Percentiles rank a stretch among this genome's conserved stretches.
Evolutionary conservation across 2,888 invertebrate species (phyloP).

Genomic region (Tortricodes alternella): DNA sequence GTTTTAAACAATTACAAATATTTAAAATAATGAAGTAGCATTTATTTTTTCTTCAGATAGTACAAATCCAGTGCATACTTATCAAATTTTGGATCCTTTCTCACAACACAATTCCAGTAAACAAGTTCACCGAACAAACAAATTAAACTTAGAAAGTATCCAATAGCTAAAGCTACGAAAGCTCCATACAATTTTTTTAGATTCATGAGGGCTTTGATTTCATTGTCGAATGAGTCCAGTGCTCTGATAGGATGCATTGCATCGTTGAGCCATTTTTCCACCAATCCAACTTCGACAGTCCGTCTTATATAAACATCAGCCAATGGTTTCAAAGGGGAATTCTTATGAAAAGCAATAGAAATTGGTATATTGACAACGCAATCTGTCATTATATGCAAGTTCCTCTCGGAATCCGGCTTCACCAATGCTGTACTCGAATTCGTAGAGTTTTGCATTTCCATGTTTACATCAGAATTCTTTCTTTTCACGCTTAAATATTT

Average conservation of each 20-base stretch:
- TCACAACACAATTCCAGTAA: constrained; percentile 86
- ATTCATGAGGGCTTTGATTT: constrained; percentile 89
- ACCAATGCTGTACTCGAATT: constrained; percentile 41
- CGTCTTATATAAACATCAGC: constrained; percentile 86
- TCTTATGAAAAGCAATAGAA: constrained; percentile 91
- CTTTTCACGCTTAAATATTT: constrained; percentile 85
- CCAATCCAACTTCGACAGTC: constrained; percentile 88
- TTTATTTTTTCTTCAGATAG: constrained; percentile 72
- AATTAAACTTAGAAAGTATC: constrained; percentile 84
- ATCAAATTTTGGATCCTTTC: constrained; percentile 87
- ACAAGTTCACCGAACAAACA: constrained; percentile 84
- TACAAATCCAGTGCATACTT: constrained; percentile 84
- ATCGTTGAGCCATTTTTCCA: constrained; percentile 91
- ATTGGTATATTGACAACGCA: constrained; percentile 92
- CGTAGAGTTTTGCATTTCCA: constrained; percentile 43
- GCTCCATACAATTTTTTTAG: constrained; percentile 90
- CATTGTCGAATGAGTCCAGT: constrained; percentile 80
- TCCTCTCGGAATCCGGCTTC: constrained; percentile 58
- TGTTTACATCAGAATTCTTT: constrained; percentile 58
- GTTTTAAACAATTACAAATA: constrained; percentile 32
- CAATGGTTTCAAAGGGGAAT: constrained; percentile 88
- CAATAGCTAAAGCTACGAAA: constrained; percentile 87
- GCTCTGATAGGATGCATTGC: constrained; percentile 84
- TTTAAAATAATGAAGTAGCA: constrained; percentile 38
- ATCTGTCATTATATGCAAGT: constrained; percentile 91